Evolutionary conservation across 2,113 vertebrate genomes (phyloP).

Genomic region (Chloroceryle aenea): DNA sequence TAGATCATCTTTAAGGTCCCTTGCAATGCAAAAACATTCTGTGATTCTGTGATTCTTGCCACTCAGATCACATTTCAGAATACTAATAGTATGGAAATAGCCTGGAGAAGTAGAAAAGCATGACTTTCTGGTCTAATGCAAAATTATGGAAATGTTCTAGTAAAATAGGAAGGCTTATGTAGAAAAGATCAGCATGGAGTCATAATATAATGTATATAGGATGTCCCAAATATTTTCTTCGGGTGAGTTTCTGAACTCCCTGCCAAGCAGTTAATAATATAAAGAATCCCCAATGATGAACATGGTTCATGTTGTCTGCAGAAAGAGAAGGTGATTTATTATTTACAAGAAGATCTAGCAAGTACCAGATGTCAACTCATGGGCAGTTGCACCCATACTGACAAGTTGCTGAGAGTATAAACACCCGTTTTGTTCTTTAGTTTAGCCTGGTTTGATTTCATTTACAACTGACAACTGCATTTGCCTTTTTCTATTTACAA

Average conservation of each 20-base stretch:
- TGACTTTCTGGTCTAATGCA: neutral
- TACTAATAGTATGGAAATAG: neutral
- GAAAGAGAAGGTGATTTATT: neutral
- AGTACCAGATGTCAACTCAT: neutral
- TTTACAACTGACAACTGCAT: conserved; percentile 10
- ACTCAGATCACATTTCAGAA: neutral
- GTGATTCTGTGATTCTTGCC: neutral
- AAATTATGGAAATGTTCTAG: neutral
- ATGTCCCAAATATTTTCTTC: neutral
- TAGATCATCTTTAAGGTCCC: neutral
- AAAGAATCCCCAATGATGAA: neutral
- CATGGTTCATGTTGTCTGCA: neutral
- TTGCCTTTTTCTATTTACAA: conserved; percentile 20
- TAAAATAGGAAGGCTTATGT: neutral
- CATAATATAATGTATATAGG: neutral
- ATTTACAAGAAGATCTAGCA: neutral
- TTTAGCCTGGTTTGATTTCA: neutral
- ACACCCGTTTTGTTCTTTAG: neutral
- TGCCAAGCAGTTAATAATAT: neutral
- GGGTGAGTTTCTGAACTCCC: neutral
- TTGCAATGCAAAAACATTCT: neutral
- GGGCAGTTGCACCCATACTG: neutral
- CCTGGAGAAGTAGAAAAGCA: neutral
- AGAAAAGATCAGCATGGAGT: neutral
- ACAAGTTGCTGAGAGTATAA: neutral